These are phyloP conservation scores for Folsomia manolachei DNA, from an alignment of 2,888 invertebrate genomes.

Conservation along the genomic window DNA sequence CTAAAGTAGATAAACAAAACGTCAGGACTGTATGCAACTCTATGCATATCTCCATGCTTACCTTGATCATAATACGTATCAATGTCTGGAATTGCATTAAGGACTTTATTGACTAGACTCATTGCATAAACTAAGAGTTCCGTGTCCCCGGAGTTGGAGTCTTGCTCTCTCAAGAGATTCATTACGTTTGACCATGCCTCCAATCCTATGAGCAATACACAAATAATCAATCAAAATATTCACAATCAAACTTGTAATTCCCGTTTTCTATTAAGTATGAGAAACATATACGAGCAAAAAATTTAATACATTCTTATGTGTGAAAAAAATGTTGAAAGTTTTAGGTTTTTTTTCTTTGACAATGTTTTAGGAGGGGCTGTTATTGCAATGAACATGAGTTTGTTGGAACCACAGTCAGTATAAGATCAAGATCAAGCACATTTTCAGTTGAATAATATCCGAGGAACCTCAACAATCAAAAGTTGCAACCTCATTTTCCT, in stretches of 20 bases:
- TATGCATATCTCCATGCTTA: too few species aligned
- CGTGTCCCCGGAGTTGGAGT: constrained; percentile 78
- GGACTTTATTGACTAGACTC: constrained; percentile 90
- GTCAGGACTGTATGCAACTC: too few species aligned
- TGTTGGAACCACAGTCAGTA: too few species aligned
- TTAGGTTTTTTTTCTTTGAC: too few species aligned
- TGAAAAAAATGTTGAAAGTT: too few species aligned
- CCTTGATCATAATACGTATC: constrained; percentile 97
- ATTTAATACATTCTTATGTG: too few species aligned
- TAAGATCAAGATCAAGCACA: not conserved
- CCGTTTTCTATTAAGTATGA: too few species aligned
- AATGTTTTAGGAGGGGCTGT: too few species aligned
- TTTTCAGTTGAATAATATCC: not conserved
- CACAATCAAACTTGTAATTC: too few species aligned
- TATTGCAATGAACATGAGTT: too few species aligned
- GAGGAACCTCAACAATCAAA: not conserved
- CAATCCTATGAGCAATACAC: constrained; percentile 56
- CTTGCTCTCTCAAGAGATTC: constrained; percentile 86
- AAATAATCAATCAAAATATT: not conserved
- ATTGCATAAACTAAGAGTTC: constrained; percentile 94
- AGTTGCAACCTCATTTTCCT: constrained; percentile 21
- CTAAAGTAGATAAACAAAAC: too few species aligned
- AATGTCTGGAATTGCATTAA: constrained; percentile 89
- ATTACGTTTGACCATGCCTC: constrained; percentile 75
- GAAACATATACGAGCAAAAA: too few species aligned